phyloP scores from a whole-genome alignment of 2,113 vertebrate species.

The Synchiropus splendidus region DNA sequence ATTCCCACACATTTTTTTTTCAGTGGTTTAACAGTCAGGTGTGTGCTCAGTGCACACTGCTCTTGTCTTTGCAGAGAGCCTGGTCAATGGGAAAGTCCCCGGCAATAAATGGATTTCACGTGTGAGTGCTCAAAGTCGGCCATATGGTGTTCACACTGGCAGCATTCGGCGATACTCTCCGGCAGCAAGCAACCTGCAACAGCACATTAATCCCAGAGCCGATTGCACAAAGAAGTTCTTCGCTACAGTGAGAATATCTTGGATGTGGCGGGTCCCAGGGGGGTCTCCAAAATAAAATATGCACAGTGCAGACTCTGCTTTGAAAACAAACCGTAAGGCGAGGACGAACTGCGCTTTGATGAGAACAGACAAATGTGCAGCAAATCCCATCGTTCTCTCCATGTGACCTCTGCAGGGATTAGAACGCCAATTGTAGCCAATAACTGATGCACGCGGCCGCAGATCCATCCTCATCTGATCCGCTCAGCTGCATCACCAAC shows the following conservation, averaged over 20 bases:
- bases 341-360: conserved; percentile 14
- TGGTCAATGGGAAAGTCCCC: neutral
- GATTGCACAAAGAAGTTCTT: conserved; percentile 12
- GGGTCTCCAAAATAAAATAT: conserved; percentile 25
- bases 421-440: conserved; percentile 30
- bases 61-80: no score
- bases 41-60: no score
- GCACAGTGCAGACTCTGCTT: conserved; percentile 24
- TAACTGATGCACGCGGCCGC: conserved; percentile 18
- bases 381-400: conserved; percentile 35
- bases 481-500: conserved; percentile 19
- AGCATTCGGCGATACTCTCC: neutral
- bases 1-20: no score
- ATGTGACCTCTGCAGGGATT: conserved; percentile 36
- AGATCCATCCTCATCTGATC: conserved; percentile 22
- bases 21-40: no score
- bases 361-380: conserved; percentile 26
- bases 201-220: conserved; percentile 16
- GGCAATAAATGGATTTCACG: conserved; percentile 9
- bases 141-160: conserved; percentile 2
- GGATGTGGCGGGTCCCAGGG: conserved; percentile 14
- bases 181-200: conserved; percentile 2
- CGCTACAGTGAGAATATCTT: conserved; percentile 23
- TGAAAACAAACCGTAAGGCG: conserved; percentile 21
- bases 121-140: neutral